Conservation (phyloP, 2,797 vertebrate genomes). For the Sebastolobus alascanus region DNA sequence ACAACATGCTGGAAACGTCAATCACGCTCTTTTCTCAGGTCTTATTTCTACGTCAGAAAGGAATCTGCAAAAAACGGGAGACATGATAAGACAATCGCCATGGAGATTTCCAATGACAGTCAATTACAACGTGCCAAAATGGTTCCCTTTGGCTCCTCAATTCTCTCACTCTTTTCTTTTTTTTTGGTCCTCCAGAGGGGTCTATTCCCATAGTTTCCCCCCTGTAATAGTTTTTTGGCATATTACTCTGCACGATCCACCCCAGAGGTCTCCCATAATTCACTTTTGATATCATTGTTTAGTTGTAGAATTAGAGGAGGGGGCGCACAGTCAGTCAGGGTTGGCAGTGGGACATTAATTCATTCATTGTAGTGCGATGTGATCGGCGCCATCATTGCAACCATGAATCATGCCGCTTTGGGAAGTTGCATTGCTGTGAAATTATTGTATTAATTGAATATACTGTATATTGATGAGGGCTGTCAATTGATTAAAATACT, state of each 20-base stretch:
- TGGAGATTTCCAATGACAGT: conserved; percentile 45
- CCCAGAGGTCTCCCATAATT: conserved; percentile 74
- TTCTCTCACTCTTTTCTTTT: conserved; percentile 28
- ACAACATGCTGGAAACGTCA: conserved; percentile 42
- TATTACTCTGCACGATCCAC: conserved; percentile 60
- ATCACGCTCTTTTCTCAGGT: conserved; percentile 21
- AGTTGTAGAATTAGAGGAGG: conserved; percentile 69
- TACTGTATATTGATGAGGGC: no score
- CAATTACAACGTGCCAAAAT: conserved; percentile 60
- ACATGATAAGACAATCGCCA: conserved; percentile 7
- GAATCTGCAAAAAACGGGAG: conserved; percentile 6
- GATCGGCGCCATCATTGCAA: not conserved
- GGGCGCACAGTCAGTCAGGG: conserved; percentile 53
- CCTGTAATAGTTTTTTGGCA: conserved; percentile 70
- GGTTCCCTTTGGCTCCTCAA: conserved; percentile 60
- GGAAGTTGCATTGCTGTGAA: not conserved
- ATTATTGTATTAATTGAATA: not conserved
- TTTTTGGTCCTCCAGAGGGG: conserved; percentile 57
- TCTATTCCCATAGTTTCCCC: conserved; percentile 68
- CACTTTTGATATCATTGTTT: conserved; percentile 79
- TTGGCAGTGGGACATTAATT: conserved; percentile 59
- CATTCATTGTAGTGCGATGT: conserved; percentile 47
- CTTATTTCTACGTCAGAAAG: conserved; percentile 5
- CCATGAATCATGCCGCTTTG: not conserved
- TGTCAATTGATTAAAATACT: no score